Evolutionary conservation across 2,113 vertebrate species (phyloP).

Genomic region (Eretmochelys imbricata): DNA sequence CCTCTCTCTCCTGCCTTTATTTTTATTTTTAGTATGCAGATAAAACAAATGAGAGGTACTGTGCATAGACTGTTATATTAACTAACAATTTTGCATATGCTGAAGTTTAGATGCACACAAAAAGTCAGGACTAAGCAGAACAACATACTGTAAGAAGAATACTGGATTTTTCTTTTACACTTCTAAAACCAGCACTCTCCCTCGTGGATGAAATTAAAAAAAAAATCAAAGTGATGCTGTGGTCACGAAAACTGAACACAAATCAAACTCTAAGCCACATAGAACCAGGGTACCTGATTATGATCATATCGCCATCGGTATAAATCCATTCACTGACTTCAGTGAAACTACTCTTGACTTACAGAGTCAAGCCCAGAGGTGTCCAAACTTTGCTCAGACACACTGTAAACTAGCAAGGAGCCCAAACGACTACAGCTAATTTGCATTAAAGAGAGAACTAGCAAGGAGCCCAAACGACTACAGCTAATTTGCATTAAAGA

Average conservation of each 20-base stretch:
- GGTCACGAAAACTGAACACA: background rate
- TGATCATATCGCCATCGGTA: no score
- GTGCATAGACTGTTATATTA: background rate
- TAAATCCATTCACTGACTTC: background rate
- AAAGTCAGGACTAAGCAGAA: background rate
- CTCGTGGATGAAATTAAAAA: background rate
- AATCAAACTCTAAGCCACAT: background rate
- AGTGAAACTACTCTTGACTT: background rate
- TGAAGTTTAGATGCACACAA: background rate
- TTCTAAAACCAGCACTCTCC: background rate
- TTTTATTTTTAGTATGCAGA: slow-evolving; percentile 9
- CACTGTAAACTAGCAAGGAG: background rate
- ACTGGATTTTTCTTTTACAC: background rate
- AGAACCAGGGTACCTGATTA: background rate
- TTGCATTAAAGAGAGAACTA: background rate
- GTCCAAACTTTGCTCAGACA: background rate
- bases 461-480: background rate
- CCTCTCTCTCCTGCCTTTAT: background rate
- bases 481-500: background rate
- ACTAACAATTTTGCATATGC: background rate
- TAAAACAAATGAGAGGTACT: background rate
- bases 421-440: background rate
- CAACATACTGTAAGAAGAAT: background rate
- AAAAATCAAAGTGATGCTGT: background rate
- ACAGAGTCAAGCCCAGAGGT: background rate